Base-by-base conservation (phyloP, 2,797 vertebrate genomes). In the Merluccius polli region DNA sequence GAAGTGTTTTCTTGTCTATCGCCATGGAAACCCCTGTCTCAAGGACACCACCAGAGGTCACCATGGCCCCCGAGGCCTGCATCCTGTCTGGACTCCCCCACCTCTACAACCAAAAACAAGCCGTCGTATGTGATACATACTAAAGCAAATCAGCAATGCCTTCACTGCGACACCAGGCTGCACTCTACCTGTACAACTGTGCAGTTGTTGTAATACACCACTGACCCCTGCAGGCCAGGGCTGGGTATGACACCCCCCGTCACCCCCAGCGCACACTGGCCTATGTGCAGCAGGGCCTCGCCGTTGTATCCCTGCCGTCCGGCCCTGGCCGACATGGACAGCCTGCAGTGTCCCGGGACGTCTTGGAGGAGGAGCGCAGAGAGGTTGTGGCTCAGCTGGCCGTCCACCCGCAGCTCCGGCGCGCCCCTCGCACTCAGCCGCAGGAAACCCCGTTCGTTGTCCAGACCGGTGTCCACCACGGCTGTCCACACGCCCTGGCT, bases 181-280 rank as follows among this genome's bases (percentile, higher is more conserved):
- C 24, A 13, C 38, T 13, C 30, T 21, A 95, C 95, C 95, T 93
- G 91, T 77, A 94, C 78, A 30, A 74, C 32, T 44, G 90, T 88
- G 74, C 94, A 95, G 85, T 94, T 94, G 84, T 93, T 95, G 87
- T 92, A 82, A 70, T 93, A 79, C 76, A 88, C 41, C 71, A 92
- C 81, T 68, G 87, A 87, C 90, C 93, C 93, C 78, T 90, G 92
- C 75, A 95, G 88, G 77, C 83, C 88, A 3, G 81, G 78, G 38
- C 87, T 87, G 35, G 90, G 84, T 73, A 84, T 79, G 5, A 94
- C 86, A 74, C 84, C 84, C 2, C 91, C 93, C 0, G 83, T 85
- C 78, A 89, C 87, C 35, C 85, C 86, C 31, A 94, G 81, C 0
- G 82, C 72, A 77, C 95, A 95, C 30, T 75, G 74, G 13, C 87